These are phyloP conservation scores for Theretra japonica DNA, from an alignment of 2,888 invertebrate species.

Conservation along the genomic window DNA sequence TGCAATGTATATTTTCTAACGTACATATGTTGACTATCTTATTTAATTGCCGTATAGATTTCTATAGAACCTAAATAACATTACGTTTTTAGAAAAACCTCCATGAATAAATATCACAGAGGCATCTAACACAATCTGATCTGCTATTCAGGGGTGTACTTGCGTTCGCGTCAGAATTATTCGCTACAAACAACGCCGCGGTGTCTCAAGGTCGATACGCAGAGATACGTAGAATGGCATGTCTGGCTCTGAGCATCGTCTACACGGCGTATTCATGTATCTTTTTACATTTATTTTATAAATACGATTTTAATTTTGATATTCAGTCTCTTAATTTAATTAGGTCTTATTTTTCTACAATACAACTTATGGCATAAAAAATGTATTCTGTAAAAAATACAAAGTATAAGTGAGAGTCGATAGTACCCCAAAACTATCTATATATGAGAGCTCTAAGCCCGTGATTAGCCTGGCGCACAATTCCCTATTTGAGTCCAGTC, in stretches of 20 bases:
- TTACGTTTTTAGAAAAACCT: too few species aligned
- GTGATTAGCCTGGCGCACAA: constrained; percentile 8
- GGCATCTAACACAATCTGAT: background rate
- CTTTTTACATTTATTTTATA: background rate
- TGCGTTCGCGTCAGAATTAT: constrained; percentile 9
- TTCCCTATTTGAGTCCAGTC: constrained; percentile 14
- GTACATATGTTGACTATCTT: background rate
- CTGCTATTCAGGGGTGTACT: background rate
- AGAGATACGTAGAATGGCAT: constrained; percentile 17
- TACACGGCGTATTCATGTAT: background rate
- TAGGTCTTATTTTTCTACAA: background rate
- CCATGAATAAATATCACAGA: background rate
- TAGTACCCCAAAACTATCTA: background rate
- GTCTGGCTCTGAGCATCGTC: constrained; percentile 3
- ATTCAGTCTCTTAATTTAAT: background rate
- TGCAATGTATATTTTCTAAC: background rate
- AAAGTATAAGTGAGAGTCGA: background rate
- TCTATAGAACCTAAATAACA: background rate
- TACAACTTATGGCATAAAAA: background rate
- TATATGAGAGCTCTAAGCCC: background rate
- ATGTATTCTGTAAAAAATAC: background rate
- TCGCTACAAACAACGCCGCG: background rate
- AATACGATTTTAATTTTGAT: background rate
- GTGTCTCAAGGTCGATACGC: constrained; percentile 21
- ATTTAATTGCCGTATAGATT: background rate